Evolutionary conservation across 2,797 vertebrate genomes (phyloP), one percentile per base, ranked within the genome.

Genomic region (Spheniscus humboldti): DNA sequence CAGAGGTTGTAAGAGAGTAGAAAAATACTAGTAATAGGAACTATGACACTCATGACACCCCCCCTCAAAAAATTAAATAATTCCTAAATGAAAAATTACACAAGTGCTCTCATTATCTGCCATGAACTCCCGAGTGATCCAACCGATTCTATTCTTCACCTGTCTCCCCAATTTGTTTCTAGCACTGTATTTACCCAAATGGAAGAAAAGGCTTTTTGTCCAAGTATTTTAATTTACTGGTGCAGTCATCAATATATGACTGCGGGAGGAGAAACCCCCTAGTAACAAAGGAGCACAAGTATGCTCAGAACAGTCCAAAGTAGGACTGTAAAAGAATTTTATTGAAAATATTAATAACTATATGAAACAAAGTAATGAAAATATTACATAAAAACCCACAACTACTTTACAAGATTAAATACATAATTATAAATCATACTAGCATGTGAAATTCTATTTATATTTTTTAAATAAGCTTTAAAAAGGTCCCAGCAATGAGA

Each of bases 31-130:
- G 6, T 18, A 39, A 57, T 2, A 59, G 33, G 43, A 63, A 50
- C 56, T 31, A 17, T 3, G 23, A 59, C 39, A 75, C 33, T 73
- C 16, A 24, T 0, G 0, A 53, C 23, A 71, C 13, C 2, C 5
- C 27, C 39, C 35, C 13, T 59, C 28, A 45, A 63, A 75, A 80
- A 67, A 45, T 19, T 13, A 50, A 79, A 8, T 41, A 67, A 67
- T 18, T 48, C 35, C 23, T 56, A 75, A 59, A 72, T 35, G 13
- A 37, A 35, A 76, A 52, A 28, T 71, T 33, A 75, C 35, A 53
- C 50, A 64, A 71, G 53, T 43, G 22, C 30, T 55, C 18, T 17
- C 11, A 31, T 19, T 47, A 72, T 57, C 56, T 67, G 13, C 14
- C 67, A 79, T 7, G 5, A 82, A 50, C 25, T n/a, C 60, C 66